phyloP scores from a whole-genome alignment of 1,140 invertebrate genomes.

The Pseudachorutes palmiensis region DNA sequence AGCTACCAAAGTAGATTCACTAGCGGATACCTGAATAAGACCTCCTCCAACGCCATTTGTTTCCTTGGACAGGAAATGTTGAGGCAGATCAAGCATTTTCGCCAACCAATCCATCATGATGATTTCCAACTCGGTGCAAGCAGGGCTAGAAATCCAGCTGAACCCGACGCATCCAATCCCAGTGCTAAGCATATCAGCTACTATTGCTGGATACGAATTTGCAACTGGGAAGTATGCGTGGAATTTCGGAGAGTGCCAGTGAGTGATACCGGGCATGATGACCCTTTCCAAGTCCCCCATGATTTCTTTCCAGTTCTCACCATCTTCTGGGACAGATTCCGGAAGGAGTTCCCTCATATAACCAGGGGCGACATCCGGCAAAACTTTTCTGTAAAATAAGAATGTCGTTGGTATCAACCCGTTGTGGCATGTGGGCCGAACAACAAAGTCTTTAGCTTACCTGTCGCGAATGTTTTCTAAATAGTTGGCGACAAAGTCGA shows the following conservation, averaged over 20 bases:
- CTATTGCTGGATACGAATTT: slow-evolving; percentile 22
- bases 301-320: neutral
- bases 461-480: no score
- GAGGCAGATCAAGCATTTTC: slow-evolving; percentile 74
- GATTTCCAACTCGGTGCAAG: slow-evolving; percentile 91
- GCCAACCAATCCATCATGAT: slow-evolving; percentile 91
- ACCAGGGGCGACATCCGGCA: neutral
- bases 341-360: neutral
- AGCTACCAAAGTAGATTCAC: no score
- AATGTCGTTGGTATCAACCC: neutral
- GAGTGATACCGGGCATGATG: neutral
- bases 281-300: neutral
- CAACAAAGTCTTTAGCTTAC: no score
- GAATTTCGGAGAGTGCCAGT: slow-evolving; percentile 23
- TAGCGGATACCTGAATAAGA: slow-evolving; percentile 82
- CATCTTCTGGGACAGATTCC: no score
- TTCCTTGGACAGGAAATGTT: slow-evolving; percentile 64
- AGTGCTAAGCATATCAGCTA: slow-evolving; percentile 23
- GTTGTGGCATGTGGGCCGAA: no score
- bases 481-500: neutral
- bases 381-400: neutral
- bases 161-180: slow-evolving; percentile 11
- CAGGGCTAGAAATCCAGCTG: slow-evolving; percentile 50
- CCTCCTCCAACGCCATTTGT: slow-evolving; percentile 73
- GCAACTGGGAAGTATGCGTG: slow-evolving; percentile 21